Evolutionary conservation across 2,797 vertebrate species (phyloP).

Genomic region (Jordanella pulchra): DNA sequence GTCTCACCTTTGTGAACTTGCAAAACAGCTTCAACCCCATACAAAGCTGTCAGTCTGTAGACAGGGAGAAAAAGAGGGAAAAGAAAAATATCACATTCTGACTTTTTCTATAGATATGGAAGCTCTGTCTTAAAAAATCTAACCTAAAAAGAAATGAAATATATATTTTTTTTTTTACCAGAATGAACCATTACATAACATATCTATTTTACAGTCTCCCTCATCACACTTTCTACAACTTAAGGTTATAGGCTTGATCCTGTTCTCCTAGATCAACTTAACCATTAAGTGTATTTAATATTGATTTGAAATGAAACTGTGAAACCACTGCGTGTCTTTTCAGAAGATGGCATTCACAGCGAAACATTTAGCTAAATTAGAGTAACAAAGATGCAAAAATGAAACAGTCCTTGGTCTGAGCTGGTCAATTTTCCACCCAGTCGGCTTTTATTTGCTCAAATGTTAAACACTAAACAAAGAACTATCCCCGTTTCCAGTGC

Average conservation of each 20-base stretch:
- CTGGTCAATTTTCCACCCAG: neutral
- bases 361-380: neutral
- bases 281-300: neutral
- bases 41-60: conserved; percentile 87
- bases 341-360: neutral
- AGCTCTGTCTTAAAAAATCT: neutral
- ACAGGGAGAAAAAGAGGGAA: neutral
- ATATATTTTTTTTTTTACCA: neutral
- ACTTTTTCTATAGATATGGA: neutral
- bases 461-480: neutral
- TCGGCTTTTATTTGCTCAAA: neutral
- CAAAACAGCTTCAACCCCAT: conserved; percentile 87
- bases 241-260: too few relatives aligned
- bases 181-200: neutral
- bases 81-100: neutral
- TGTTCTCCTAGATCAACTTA: neutral
- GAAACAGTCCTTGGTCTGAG: neutral
- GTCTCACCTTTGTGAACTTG: conserved; percentile 85
- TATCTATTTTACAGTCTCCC: neutral
- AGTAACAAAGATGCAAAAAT: neutral
- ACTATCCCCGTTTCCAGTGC: neutral
- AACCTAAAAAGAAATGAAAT: too few relatives aligned
- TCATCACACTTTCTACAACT: neutral
- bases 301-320: neutral
- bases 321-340: neutral